Evolutionary conservation across 1,140 invertebrate genomes (phyloP).

Genomic region (Dinoponera quadriceps): DNA sequence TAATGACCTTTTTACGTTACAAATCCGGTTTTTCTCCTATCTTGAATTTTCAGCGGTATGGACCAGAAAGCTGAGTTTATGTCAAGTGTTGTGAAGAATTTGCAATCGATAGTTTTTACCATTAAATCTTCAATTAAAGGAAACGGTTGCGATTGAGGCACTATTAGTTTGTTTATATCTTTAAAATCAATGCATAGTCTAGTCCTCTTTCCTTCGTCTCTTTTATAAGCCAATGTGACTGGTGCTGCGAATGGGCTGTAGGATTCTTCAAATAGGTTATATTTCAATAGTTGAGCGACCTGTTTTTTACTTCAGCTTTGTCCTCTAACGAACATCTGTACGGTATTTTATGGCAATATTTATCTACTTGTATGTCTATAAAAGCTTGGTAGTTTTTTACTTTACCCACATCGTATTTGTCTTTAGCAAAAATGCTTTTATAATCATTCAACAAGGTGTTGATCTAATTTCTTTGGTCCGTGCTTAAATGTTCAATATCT

Average conservation of each 20-base stretch:
- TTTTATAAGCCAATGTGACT: conserved; percentile 6
- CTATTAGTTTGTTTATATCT: conserved; percentile 28
- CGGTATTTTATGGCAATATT: conserved; percentile 27
- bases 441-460: not conserved
- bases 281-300: conserved; percentile 14
- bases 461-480: not conserved
- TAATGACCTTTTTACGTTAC: not conserved
- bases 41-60: conserved; percentile 12
- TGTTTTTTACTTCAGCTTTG: conserved; percentile 41
- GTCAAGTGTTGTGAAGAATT: conserved; percentile 30
- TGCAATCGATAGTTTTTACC: not conserved
- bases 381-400: conserved; percentile 29
- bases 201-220: conserved; percentile 21
- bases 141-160: conserved; percentile 33
- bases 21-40: conserved; percentile 10
- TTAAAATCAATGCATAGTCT: conserved; percentile 14
- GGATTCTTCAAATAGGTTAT: conserved; percentile 30
- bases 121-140: conserved; percentile 31
- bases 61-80: conserved; percentile 46
- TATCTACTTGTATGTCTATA: conserved; percentile 12
- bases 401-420: not conserved
- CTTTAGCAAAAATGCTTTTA: conserved; percentile 15
- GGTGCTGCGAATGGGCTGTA: conserved; percentile 33
- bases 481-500: conserved; percentile 1
- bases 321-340: conserved; percentile 34